Conservation (phyloP, 2,797 vertebrate species). For the Malurus splendens region DNA sequence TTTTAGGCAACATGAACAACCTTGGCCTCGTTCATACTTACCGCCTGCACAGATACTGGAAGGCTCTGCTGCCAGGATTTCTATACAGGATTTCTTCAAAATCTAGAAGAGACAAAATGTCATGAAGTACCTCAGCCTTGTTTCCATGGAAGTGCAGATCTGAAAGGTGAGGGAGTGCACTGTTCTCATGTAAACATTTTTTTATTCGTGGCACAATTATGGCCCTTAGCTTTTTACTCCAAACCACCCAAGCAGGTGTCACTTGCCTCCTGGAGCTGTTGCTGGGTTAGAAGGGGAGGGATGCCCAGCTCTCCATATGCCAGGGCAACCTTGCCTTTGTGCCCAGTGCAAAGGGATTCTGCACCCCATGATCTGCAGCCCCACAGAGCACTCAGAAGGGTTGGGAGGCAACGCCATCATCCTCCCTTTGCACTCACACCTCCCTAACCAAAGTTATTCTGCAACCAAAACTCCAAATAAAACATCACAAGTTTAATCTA, state of each 20-base stretch:
- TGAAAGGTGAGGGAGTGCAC: rapidly evolving
- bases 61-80: constrained; percentile 95
- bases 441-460: background rate
- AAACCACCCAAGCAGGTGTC: rapidly evolving
- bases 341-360: background rate
- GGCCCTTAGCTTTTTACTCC: background rate
- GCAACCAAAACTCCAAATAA: background rate
- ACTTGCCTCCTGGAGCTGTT: rapidly evolving
- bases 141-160: background rate
- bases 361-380: rapidly evolving
- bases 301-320: rapidly evolving
- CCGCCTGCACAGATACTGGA: constrained; percentile 97
- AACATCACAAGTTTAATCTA: background rate
- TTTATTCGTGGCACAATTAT: rapidly evolving
- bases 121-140: background rate
- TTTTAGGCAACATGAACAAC: background rate
- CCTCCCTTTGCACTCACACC: background rate
- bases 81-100: constrained; percentile 94
- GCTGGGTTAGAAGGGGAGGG: background rate
- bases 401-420: rapidly evolving
- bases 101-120: constrained; percentile 74
- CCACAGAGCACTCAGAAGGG: background rate
- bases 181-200: rapidly evolving
- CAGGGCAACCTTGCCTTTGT: background rate
- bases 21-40: constrained; percentile 46